These are phyloP conservation scores for Polia nebulosa DNA, from an alignment of 2,888 invertebrate species.

Conservation along the genomic window DNA sequence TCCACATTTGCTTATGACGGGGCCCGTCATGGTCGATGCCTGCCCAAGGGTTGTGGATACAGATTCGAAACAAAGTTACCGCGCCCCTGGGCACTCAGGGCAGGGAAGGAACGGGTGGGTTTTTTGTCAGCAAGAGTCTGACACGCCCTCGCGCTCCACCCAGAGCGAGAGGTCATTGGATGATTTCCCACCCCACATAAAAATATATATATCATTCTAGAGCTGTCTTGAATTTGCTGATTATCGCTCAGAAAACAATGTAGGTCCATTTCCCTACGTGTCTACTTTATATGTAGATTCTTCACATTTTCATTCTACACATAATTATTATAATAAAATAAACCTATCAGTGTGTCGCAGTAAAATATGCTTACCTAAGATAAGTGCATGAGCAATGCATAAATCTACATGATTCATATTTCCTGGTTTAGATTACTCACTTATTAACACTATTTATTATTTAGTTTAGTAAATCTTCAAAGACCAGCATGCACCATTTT, in stretches of 20 bases:
- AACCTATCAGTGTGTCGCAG: constrained; percentile 10
- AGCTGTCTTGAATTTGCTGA: constrained; percentile 6
- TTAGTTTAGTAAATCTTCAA: neutral
- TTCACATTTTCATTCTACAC: neutral
- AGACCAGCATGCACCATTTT: neutral
- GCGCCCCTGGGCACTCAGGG: too few relatives aligned
- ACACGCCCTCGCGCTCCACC: too few relatives aligned
- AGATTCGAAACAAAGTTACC: too few relatives aligned
- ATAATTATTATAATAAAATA: neutral
- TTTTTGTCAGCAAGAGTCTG: too few relatives aligned
- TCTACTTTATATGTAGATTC: neutral
- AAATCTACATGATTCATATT: constrained; percentile 47
- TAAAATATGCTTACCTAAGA: constrained; percentile 29
- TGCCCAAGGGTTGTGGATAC: too few relatives aligned
- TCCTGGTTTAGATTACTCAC: constrained; percentile 28
- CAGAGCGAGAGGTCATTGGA: too few relatives aligned
- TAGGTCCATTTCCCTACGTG: constrained; percentile 11
- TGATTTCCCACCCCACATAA: too few relatives aligned
- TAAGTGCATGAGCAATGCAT: constrained; percentile 39
- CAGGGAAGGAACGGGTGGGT: too few relatives aligned
- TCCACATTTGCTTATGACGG: too few relatives aligned
- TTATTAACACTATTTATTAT: neutral
- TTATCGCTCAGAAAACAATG: neutral
- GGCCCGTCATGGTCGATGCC: too few relatives aligned
- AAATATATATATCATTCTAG: accelerated